Base-by-base conservation (phyloP, 2,797 vertebrate species). In the Ctenochaetus hawaiiensis region DNA sequence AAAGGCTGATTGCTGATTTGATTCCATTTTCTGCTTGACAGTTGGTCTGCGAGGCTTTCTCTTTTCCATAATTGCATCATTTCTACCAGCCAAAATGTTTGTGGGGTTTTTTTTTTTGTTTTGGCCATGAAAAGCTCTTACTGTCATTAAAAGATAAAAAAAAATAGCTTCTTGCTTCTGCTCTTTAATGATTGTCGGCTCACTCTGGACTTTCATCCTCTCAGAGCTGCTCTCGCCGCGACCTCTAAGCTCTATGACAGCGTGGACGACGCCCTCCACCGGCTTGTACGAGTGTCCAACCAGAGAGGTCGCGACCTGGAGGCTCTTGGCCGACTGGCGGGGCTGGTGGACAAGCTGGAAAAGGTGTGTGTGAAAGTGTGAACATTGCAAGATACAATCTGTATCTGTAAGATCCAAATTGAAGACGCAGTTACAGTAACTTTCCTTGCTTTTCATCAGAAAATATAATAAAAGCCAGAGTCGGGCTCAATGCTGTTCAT, bases 191-290 rank as follows among this genome's bases (percentile, higher is more conserved):
- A 22, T 20, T 18, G 2, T 14, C 23, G 17, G 26, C 5, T 72
- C 0, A 30, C 2, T 4, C 18, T 18, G 45, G 1, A 30, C 13
- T 60, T 58, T 67, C 11, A 0, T 47, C 30, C 20, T 22, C 2
- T 63, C 69, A 96, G 95, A 66, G 93, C 93, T 4, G 95, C 95
- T 26, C 89, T 96, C 0, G 67, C 92, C 0, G 72, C 91, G 5
- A 96, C 96, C 37, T 95, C 96, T 30, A 84, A 91, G 11, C 92
- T 97, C 14, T 98, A 97, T 49, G 96, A 98, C 92, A 95, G 96
- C 13, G 96, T 97, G 76, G 97, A 98, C 0, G 96, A 98, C 23
- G 96, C 96, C n/a, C 96, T 98, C 44, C 97, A 98, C 48, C 89
- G 93, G 5, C 95, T 98, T 0, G 97, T 97, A 62, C 94, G 91